Evolutionary conservation across 2,113 vertebrate genomes (phyloP), one percentile per base, ranked within the genome.

Genomic region (Tachysurus vachellii): DNA sequence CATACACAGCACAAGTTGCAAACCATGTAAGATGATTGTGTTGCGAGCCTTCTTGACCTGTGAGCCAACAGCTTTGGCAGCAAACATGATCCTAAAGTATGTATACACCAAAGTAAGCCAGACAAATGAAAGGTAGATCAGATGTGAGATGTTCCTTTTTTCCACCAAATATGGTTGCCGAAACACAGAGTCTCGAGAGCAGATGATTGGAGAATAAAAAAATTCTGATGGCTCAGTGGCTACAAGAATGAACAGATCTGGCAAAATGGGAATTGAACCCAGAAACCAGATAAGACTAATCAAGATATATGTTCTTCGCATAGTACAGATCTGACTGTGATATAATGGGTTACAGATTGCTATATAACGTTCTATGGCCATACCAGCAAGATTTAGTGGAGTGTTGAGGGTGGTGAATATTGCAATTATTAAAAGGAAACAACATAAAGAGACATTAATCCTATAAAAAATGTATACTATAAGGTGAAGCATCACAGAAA

Each of bases 361-460:
- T 7, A 95, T 91, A 84, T 95, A 95, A 80, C 94, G 92, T 89
- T 95, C 94, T 2, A 95, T 88, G 19, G 94, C 94, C 94, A 95
- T 95, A 85, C 91, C 82, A 0, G 94, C 94, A 21, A 95, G 85
- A 85, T 88, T 95, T 50, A 95, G 61, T 0, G 94, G 94, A 0
- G 94, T 94, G 91, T 90, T 95, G 13, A 93, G 92, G 53, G 94
- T 95, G 91, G 95, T 94, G 89, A 95, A 94, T 54, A 94, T 91
- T 0, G 94, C 94, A 89, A 95, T 82, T 12, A 95, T 92, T 84
- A 95, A 90, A 70, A 95, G 92, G 86, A 93, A 88, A 88, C 93
- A 94, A 91, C 94, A 95, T 61, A 94, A 89, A 1, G 94, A 90
- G 0, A 94, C 93, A 0, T 94, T 94, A 28, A 95, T 93, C 47